Percentiles rank a stretch among this genome's conserved stretches.
These are phyloP conservation scores for Microchirus variegatus DNA, from an alignment of 2,797 vertebrate species.

Conservation along the genomic window DNA sequence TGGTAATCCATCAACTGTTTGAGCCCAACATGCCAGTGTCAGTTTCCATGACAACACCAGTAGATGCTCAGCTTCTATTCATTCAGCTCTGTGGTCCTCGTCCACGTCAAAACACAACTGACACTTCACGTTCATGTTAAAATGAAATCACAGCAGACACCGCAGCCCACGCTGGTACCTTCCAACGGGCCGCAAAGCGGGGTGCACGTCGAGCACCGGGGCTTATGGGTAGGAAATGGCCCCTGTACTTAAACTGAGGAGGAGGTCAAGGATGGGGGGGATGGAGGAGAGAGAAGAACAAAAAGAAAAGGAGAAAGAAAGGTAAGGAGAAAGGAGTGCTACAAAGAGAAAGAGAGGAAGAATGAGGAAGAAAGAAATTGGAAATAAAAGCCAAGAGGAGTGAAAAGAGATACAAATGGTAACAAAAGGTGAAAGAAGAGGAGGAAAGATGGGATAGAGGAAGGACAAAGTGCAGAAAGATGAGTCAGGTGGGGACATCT, in stretches of 20 bases:
- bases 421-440: not conserved
- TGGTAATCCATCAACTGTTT: constrained; percentile 27
- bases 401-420: not conserved
- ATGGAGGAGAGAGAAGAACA: constrained; percentile 11
- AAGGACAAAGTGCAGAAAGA: constrained; percentile 39
- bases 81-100: constrained; percentile 46
- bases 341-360: constrained; percentile 34
- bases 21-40: constrained; percentile 33
- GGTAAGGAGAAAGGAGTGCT: constrained; percentile 31
- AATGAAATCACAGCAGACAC: constrained; percentile 67
- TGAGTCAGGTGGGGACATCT: constrained; percentile 41
- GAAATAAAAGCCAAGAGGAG: constrained; percentile 5
- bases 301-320: constrained; percentile 16
- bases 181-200: constrained; percentile 79
- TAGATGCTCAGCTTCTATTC: constrained; percentile 21
- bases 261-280: constrained; percentile 35
- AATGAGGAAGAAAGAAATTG: not conserved
- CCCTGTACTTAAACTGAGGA: constrained; percentile 84
- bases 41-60: constrained; percentile 56
- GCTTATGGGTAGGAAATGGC: constrained; percentile 83
- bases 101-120: constrained; percentile 7
- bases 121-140: constrained; percentile 47
- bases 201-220: constrained; percentile 80
- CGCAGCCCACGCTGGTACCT: constrained; percentile 76
- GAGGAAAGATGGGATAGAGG: constrained; percentile 10